Base-by-base conservation (phyloP, 2,113 vertebrate genomes). In the Larimichthys crocea region DNA sequence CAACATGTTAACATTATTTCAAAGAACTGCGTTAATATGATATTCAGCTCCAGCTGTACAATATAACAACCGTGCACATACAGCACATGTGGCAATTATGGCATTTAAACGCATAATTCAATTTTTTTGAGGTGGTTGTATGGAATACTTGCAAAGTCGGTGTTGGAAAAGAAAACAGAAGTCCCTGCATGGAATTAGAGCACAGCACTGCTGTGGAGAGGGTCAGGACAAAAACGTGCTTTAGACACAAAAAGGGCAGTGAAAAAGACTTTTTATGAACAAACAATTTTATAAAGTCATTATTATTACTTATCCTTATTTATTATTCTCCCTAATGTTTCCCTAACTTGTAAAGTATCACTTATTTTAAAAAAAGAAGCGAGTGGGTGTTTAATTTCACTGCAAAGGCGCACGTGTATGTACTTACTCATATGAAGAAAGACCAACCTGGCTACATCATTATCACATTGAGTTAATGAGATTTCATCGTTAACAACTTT, bases 401-500 rank as follows among this genome's bases (percentile, higher is more conserved):
- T 16, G 7, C 19, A 46, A 9, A 72, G 14, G 31, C 31, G 53
- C 50, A 64, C 49, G 3, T 22, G 60, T 40, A 22, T 26, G 24
- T 31, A 53, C n/a, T 35, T 31, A n/a, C 10, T 29, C 4, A 66
- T 16, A 10, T 35, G 15, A 42, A 70, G 22, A 62, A 50, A 62
- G 53, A 60, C 15, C 46, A 63, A 55, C 42, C 9, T 44, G 42
- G 29, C 59, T 0, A 16, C 26, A 40, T 74, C 57, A 70, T 50
- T 69, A 53, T 76, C 31, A 69, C 16, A 40, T 1, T 20, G n/a
- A 26, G 20, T 24, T 74, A 69, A 83, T 74, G 60, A 74, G 64
- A 73, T 74, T 65, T 60, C 11, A 61, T 59, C 19, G 20, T 19
- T 24, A 20, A 69, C 26, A 68, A 35, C 24, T 42, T 42, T 49